Base-by-base conservation (phyloP, 2,888 invertebrate species). In the Tenthredo scrophulariae region DNA sequence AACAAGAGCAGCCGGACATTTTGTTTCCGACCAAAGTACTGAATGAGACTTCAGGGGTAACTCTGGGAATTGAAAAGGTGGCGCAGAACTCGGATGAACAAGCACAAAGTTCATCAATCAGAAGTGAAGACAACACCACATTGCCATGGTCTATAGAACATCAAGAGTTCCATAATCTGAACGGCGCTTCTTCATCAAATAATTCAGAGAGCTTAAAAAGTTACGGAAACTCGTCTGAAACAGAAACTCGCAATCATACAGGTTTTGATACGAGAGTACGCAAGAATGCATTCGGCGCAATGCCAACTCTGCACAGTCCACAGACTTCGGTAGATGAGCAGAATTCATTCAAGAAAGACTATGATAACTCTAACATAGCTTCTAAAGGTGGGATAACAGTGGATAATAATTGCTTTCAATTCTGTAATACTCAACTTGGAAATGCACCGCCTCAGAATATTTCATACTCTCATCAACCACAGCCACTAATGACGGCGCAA, bases 111-210 rank as follows among this genome's bases (percentile, higher is more conserved):
- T 37, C 54, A 7, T 22, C n/a, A n/a, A 33, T 26, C 1, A 26
- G 0, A 5, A 46, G 50, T 50, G 37, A 43, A 15, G 46, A 75
- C 43, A 40, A 46, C 22, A 40, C 75, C 2, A 75, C 7, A 37
- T 37, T 10, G 37, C n/a, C 70, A 37, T 18, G 70, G 70, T 18
- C n/a, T 37, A 18, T 9, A 72, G n/a, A 40, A 40, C 40, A 72
- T 72, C 70, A 72, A 72, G 70, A 37, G 70, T n/a, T n/a, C 37
- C 7, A 18, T 77, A 46, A 77, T 77, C 75, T 33, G 2, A 22
- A 46, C 26, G 75, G 46, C 10, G 29, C 5, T 77, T 15, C 22
- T 79, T 26, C 13, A 54, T 26, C 13, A n/a, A 54, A 54, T n/a
- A 37, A n/a, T 54, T 58, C 58, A n/a, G 79, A 79, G 13, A n/a